phyloP scores from a whole-genome alignment of 2,797 vertebrate genomes.

The Pangasius macronema region DNA sequence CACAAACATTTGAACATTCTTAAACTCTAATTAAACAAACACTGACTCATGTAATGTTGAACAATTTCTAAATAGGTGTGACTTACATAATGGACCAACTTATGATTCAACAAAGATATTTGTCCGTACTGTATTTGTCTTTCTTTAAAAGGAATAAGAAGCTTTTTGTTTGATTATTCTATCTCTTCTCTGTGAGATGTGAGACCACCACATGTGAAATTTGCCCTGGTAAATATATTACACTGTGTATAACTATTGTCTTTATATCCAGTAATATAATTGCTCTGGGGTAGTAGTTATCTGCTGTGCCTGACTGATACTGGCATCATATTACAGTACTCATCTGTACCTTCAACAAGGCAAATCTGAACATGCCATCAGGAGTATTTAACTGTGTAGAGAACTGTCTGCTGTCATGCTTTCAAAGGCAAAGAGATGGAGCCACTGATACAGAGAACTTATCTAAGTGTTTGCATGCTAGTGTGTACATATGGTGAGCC shows the following conservation, averaged over 20 bases:
- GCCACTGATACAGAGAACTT: slow-evolving; percentile 30
- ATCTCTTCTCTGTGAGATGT: background rate
- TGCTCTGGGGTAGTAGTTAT: slow-evolving; percentile 9
- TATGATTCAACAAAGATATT: background rate
- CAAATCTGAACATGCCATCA: slow-evolving; percentile 37
- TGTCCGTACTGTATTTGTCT: background rate
- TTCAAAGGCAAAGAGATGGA: slow-evolving; percentile 32
- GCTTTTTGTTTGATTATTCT: background rate
- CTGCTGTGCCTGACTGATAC: background rate
- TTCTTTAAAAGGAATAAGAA: background rate
- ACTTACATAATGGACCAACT: background rate
- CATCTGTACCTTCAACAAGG: slow-evolving; percentile 13
- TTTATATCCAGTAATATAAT: background rate
- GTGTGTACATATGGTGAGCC: slow-evolving; percentile 25
- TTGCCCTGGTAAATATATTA: background rate
- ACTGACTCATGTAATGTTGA: background rate
- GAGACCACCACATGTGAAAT: background rate
- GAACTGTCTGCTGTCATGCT: slow-evolving; percentile 35
- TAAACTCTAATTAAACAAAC: background rate
- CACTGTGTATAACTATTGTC: background rate
- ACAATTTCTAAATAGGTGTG: background rate
- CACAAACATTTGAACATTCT: background rate
- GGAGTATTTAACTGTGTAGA: slow-evolving; percentile 14
- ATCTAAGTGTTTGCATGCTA: slow-evolving; percentile 48
- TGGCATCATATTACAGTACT: slow-evolving; percentile 13